Base-by-base conservation (phyloP, 2,113 vertebrate species). In the Oncorhynchus clarkii region DNA sequence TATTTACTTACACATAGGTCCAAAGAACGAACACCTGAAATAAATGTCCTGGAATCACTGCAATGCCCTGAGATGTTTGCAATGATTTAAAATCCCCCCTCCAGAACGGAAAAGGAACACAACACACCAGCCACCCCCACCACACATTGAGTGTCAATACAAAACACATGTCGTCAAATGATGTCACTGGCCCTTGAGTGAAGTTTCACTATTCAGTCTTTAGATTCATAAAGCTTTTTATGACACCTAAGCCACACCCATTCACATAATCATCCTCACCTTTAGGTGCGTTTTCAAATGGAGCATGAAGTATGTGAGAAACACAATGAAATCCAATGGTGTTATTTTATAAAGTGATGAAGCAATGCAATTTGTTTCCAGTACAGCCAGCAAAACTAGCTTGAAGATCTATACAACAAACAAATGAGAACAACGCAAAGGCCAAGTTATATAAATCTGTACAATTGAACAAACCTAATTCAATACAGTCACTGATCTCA, bases 331-430 rank as follows among this genome's bases (percentile, higher is more conserved):
- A 82, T 75, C 60, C 16, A 34, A 67, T 73, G n/a, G 5, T 45
- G 51, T 74, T 78, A 11, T 76, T 68, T 85, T 85, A 45, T 60
- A 67, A 39, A 5, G 45, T 65, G 74, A 81, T 71, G 39, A 45
- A 45, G 39, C 11, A 26, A 51, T n/a, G 59, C 22, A 26, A 4
- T 1, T 3, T 78, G 77, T 73, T 80, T 82, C 85, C 39, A 73
- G 85, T 74, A 71, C 31, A 78, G 79, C 88, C 75, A 80, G 86
- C 65, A 71, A 72, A 89, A 87, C 85, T 84, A 82, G 85, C 84
- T 74, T 39, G 39, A n/a, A 2, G 59, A 74, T 70, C 54, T 60
- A 73, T 72, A 60, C 31, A 78, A 73, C 45, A 66, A 39, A 73
- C 45, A 66, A 39, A 39, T 1, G 72, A 49, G 27, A 34, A 1